Conservation (phyloP, 23 tunicate species). For the Halocynthia roretzi region DNA sequence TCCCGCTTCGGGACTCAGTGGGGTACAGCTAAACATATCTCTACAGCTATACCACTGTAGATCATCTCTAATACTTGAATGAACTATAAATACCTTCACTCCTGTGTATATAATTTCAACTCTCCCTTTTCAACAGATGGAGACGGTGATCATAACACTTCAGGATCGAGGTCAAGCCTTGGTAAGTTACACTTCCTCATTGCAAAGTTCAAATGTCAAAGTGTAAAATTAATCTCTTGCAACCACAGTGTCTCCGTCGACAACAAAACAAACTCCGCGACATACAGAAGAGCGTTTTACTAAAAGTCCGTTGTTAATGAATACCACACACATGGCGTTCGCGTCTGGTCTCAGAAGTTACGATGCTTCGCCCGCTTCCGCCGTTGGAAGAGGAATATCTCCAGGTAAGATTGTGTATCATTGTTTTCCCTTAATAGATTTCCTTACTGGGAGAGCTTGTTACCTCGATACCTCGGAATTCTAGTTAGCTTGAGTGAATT, state of each 20-base stretch:
- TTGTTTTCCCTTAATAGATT: too few species aligned
- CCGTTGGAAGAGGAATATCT: conserved; percentile 4
- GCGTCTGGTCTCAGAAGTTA: conserved; percentile 64
- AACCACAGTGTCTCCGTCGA: not conserved
- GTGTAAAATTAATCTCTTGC: not conserved
- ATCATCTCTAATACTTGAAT: too few species aligned
- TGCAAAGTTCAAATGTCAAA: too few species aligned
- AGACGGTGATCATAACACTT: not conserved
- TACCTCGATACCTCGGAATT: too few species aligned
- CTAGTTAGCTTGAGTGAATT: too few species aligned
- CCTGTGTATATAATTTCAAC: too few species aligned
- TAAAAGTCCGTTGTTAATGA: conserved; percentile 46
- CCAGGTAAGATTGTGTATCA: not conserved
- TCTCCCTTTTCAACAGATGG: not conserved
- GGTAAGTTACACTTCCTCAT: not conserved
- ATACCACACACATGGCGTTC: conserved; percentile 56
- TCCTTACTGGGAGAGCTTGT: too few species aligned
- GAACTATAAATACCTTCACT: too few species aligned
- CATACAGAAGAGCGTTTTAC: conserved; percentile 29
- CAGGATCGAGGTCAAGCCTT: not conserved
- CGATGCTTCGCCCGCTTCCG: conserved; percentile 29
- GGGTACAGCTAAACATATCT: too few species aligned
- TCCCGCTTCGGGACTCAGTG: too few species aligned
- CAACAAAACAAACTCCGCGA: too few species aligned
- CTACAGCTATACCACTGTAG: too few species aligned